These are phyloP conservation scores for Eurytemora carolleeae DNA, from an alignment of 1,140 invertebrate species.

Conservation along the genomic window DNA sequence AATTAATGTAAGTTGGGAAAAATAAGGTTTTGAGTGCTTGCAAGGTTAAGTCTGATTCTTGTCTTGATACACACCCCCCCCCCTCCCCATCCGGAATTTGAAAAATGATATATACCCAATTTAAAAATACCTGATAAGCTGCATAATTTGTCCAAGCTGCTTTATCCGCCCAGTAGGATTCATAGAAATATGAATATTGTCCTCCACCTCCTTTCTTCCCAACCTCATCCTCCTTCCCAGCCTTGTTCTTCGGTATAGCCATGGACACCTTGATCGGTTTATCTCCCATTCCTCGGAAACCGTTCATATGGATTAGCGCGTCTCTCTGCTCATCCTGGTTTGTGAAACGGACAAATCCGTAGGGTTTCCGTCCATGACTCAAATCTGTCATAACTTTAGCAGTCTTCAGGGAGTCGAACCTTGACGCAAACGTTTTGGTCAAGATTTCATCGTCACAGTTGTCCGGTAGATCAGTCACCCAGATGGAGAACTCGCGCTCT, in stretches of 20 bases:
- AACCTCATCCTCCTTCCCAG: background rate
- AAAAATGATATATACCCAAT: background rate
- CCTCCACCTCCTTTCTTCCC: background rate
- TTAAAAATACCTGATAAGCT: background rate
- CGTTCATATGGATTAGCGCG: constrained; percentile 15
- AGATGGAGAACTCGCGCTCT: background rate
- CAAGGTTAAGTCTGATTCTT: too few species aligned
- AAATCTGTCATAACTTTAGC: background rate
- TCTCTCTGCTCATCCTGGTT: constrained; percentile 14
- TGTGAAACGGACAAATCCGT: background rate
- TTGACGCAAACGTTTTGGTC: background rate
- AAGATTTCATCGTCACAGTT: background rate
- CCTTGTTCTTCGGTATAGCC: background rate
- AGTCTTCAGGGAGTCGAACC: background rate
- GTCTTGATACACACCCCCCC: too few species aligned
- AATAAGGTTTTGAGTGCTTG: too few species aligned
- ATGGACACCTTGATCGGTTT: constrained; percentile 7
- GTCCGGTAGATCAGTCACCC: background rate
- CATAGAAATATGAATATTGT: background rate
- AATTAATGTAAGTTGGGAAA: background rate
- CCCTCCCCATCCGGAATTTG: too few species aligned
- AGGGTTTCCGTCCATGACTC: background rate
- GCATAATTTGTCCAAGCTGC: constrained; percentile 5
- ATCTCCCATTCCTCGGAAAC: constrained; percentile 8
- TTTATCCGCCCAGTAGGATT: constrained; percentile 4